Evolutionary conservation across 2,113 vertebrate genomes (phyloP), one percentile per base, ranked within the genome.

Genomic region (Rhipidura dahli): DNA sequence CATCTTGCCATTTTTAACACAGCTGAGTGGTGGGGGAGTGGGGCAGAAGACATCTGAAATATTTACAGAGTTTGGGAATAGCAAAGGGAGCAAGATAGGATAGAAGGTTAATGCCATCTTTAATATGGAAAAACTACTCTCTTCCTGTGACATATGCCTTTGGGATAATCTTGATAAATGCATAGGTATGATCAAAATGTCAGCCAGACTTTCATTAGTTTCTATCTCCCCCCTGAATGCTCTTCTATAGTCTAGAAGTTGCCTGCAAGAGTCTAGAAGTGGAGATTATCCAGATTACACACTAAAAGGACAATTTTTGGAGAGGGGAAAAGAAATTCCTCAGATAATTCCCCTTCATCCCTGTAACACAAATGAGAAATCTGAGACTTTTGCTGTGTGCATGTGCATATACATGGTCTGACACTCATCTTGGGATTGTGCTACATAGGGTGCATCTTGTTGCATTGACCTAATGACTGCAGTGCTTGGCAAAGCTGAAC

Each of bases 91-190:
- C 63, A 42, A 97, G 93, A 83, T 51, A 96, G 83, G 94, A 97
- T 90, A 89, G 97, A 98, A 98, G 97, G 98, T 98, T 98, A 98
- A 98, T 98, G 96, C 95, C 97, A 97, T 96, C 69, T 97, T 97
- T 98, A 98, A 98, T 98, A 97, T 95, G 95, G 97, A 98, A 97
- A 98, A 98, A 98, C 98, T 97, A 96, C 97, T 97, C 83, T 97
- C 93, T 97, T 87, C 63, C 44, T 87, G 91, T 97, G 97, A 97
- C 97, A 95, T 97, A 97, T 89, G 93, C 97, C 97, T 98, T 92
- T 96, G 97, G 97, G 97, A 98, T 97, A 97, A 97, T 96, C 94
- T 97, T 98, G 98, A 98, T 98, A 95, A 97, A 98, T 97, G 97
- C 92, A 93, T 91, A 87, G 94, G 82, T 94, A 89, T 94, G 97